phyloP scores from a whole-genome alignment of 2,888 invertebrate species.

The Craniophora ligustri region DNA sequence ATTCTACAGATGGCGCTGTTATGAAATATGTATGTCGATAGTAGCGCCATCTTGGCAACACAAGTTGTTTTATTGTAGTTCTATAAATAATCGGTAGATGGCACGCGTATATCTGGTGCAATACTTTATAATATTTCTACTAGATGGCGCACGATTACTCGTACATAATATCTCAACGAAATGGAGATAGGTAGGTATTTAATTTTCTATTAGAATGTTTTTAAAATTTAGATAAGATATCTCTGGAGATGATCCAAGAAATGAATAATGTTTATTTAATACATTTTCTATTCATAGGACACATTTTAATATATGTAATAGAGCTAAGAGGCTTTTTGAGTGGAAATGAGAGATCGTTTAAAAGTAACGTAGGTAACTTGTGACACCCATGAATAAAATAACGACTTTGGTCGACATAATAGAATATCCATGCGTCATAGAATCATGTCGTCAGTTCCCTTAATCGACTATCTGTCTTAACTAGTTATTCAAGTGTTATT shows the following conservation, averaged over 20 bases:
- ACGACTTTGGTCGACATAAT: slow-evolving; percentile 18
- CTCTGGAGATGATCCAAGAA: no score
- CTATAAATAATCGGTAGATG: slow-evolving; percentile 5
- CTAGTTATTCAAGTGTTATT: slow-evolving; percentile 22
- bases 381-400: slow-evolving; percentile 19
- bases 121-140: background rate
- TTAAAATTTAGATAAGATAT: no score
- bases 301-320: slow-evolving; percentile 2
- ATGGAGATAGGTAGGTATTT: no score
- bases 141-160: slow-evolving; percentile 21
- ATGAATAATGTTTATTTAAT: no score
- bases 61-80: background rate
- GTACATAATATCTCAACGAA: no score
- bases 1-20: slow-evolving; percentile 49
- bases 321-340: slow-evolving; percentile 6
- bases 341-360: slow-evolving; percentile 26
- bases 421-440: slow-evolving; percentile 29
- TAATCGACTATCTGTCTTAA: slow-evolving; percentile 18
- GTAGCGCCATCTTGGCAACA: slow-evolving; percentile 31
- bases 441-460: slow-evolving; percentile 20
- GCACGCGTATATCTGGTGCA: background rate
- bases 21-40: background rate
- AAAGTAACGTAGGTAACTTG: no score
- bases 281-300: slow-evolving; percentile 10
- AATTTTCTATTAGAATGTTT: no score